Conservation (phyloP, 1,140 invertebrate species). For the Anthonomus grandis region DNA sequence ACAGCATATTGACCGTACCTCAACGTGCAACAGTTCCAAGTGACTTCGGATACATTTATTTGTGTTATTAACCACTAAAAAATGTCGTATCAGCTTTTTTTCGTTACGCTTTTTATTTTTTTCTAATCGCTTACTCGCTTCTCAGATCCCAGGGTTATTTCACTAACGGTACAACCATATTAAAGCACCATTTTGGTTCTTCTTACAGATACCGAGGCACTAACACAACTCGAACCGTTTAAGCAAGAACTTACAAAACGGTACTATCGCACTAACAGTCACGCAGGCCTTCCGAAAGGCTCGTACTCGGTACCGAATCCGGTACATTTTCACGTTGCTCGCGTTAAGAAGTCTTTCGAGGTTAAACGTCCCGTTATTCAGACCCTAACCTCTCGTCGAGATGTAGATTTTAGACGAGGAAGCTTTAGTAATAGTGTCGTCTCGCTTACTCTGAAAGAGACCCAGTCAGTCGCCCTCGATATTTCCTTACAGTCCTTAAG, state of each 20-base stretch:
- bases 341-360: conserved; percentile 22
- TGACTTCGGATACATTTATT: too few species aligned
- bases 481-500: conserved; percentile 36
- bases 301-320: conserved; percentile 46
- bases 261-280: conserved; percentile 41
- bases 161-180: too few species aligned
- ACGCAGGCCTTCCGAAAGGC: conserved; percentile 44
- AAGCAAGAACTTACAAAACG: conserved; percentile 2
- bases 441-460: conserved; percentile 35
- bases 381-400: conserved; percentile 15
- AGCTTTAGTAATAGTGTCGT: conserved; percentile 20
- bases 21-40: too few species aligned
- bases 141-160: too few species aligned
- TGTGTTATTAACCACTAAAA: too few species aligned
- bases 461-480: conserved; percentile 34
- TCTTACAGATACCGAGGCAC: conserved; percentile 22
- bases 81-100: too few species aligned
- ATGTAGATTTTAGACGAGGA: background rate
- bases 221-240: conserved; percentile 1
- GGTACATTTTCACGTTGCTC: conserved; percentile 44
- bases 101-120: too few species aligned
- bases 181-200: background rate
- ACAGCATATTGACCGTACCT: too few species aligned
- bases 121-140: too few species aligned
- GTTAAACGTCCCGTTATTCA: conserved; percentile 31